Conservation (phyloP, 2,797 vertebrate genomes). For the Lates japonicus region DNA sequence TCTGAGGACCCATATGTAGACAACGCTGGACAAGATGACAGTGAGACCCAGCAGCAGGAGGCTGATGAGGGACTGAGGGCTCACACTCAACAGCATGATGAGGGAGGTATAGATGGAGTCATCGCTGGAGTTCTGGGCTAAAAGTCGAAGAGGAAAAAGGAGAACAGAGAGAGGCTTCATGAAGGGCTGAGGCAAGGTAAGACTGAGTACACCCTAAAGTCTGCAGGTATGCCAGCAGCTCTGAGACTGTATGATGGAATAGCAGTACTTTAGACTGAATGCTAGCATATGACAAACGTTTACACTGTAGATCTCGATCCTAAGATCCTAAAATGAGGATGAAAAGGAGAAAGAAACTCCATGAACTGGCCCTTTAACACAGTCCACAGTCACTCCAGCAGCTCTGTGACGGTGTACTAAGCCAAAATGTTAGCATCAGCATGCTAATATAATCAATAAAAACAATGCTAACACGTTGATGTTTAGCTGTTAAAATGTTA, state of each 20-base stretch:
- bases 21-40: constrained; percentile 62
- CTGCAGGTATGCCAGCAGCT: too few relatives aligned
- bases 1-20: constrained; percentile 80
- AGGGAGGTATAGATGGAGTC: constrained; percentile 19
- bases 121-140: constrained; percentile 54
- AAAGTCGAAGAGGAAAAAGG: not conserved
- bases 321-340: too few relatives aligned
- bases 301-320: too few relatives aligned
- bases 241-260: too few relatives aligned
- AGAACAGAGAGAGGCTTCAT: not conserved
- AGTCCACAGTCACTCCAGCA: too few relatives aligned
- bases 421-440: too few relatives aligned
- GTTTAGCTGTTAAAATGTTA: not conserved
- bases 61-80: constrained; percentile 55
- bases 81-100: constrained; percentile 6
- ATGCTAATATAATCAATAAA: not conserved
- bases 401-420: too few relatives aligned
- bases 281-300: too few relatives aligned
- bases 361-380: too few relatives aligned
- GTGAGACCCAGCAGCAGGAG: constrained; percentile 74
- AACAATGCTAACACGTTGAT: not conserved
- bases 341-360: not conserved
- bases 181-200: not conserved
- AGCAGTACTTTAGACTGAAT: too few relatives aligned
- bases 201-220: too few relatives aligned